Base-by-base conservation (phyloP, 1,140 invertebrate species). In the Eueides isabella region DNA sequence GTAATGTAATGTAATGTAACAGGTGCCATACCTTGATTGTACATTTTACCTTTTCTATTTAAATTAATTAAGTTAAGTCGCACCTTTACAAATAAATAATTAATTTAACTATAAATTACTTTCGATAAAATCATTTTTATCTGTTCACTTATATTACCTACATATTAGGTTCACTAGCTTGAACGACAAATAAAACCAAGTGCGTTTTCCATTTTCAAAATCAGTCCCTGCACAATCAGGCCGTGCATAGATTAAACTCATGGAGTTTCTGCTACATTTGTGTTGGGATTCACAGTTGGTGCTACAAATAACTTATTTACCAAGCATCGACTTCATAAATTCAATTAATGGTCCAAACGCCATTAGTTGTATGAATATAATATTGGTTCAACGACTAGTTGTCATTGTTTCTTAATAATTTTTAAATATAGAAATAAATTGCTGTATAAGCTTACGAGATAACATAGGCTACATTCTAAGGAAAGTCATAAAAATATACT, bases 111-210 rank as follows among this genome's bases (percentile, higher is more conserved):
- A 26, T 41, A 19, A 44, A 33, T 62, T 12, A 61, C 48, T 62
- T 5, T 35, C 5, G 48, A 66, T 71, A 26, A 71, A 11, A 23
- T 5, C 35, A 61, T 26, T 62, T n/a, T 38, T 19, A 35, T 66
- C 2, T 38, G 26, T 55, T n/a, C n/a, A n/a, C n/a, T n/a, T n/a
- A n/a, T n/a, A 72, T 33, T 73, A 92, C 91, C 85, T 90, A 78
- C 33, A 86, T 82, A 75, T 78, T 82, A 38, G 89, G 78, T 76
- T 86, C 79, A 76, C 84, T 84, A 2, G 93, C 94, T 90, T 94
- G 95, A 35, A 99, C 92, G n/a, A 97, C 97, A 95, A 99, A 86
- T 98, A 96, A 93, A 99, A 99, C 98, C 98, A 99, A 2, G 98
- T 98, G 75, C 97, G 95, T 86, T 98, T 98, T 26, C 96, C 96